These are phyloP conservation scores for Catharus bicknelli DNA, from an alignment of 2,113 vertebrate species.

Conservation along the genomic window DNA sequence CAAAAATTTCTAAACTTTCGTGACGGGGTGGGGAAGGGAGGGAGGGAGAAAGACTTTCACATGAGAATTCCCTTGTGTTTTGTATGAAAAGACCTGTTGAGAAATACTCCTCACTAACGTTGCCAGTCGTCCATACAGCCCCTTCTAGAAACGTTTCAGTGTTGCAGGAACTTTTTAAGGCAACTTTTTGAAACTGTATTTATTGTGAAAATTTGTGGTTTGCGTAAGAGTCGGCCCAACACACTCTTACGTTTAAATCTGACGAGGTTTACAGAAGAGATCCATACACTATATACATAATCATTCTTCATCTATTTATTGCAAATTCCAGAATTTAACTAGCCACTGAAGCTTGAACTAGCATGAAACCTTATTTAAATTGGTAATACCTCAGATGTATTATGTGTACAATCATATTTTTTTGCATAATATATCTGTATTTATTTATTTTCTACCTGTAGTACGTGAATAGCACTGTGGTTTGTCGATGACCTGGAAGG, in stretches of 20 bases:
- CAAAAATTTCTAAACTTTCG: slow-evolving; percentile 58
- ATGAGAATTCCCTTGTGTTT: slow-evolving; percentile 55
- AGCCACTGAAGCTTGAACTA: slow-evolving; percentile 72
- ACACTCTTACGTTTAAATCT: slow-evolving; percentile 15
- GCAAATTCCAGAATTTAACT: slow-evolving; percentile 65
- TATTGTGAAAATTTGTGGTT: slow-evolving; percentile 65
- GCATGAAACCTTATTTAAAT: slow-evolving; percentile 77
- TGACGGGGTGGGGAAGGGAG: background rate
- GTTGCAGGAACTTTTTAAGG: slow-evolving; percentile 59
- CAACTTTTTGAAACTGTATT: slow-evolving; percentile 65
- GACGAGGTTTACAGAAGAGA: slow-evolving; percentile 61
- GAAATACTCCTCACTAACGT: slow-evolving; percentile 43
- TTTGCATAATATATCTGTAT: slow-evolving; percentile 83
- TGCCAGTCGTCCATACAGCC: slow-evolving; percentile 49
- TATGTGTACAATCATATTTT: slow-evolving; percentile 77
- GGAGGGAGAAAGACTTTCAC: slow-evolving; percentile 34
- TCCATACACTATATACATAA: slow-evolving; percentile 55
- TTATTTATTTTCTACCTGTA: slow-evolving; percentile 87
- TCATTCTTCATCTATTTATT: slow-evolving; percentile 73
- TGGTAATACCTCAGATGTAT: slow-evolving; percentile 81
- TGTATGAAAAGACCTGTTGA: slow-evolving; percentile 53
- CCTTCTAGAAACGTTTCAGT: slow-evolving; percentile 47
- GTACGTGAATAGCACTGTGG: slow-evolving; percentile 76
- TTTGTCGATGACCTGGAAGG: slow-evolving; percentile 66
- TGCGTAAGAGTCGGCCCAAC: slow-evolving; percentile 18